Evolutionary conservation across 2,888 invertebrate genomes (phyloP).

Genomic region (Diarsia mendica): DNA sequence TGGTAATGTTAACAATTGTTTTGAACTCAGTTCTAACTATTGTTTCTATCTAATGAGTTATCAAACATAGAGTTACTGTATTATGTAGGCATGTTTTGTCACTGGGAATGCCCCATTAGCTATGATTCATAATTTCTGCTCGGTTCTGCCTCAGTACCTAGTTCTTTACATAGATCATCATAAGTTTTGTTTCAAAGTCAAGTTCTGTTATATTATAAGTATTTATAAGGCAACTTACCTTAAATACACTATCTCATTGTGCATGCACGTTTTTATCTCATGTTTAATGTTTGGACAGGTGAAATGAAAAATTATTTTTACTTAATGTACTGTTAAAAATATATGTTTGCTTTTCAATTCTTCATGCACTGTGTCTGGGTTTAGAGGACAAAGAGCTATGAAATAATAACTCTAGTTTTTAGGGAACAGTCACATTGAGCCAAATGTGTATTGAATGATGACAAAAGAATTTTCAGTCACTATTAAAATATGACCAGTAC

Average conservation of each 20-base stretch:
- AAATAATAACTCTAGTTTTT: background rate
- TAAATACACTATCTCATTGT: background rate
- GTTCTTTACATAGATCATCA: background rate
- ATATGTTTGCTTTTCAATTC: conserved; percentile 9
- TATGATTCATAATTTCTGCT: conserved; percentile 45
- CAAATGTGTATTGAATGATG: background rate
- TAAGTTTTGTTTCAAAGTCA: background rate
- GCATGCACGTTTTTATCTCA: conserved; percentile 9
- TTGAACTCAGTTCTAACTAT: background rate
- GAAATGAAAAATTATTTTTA: conserved; percentile 15
- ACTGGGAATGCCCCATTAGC: conserved; percentile 37
- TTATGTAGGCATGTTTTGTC: conserved; percentile 14
- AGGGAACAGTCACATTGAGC: too few relatives aligned
- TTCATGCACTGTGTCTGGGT: background rate
- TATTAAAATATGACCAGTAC: background rate
- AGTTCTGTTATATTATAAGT: background rate
- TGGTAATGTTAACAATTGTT: background rate
- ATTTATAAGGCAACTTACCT: background rate
- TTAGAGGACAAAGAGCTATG: background rate
- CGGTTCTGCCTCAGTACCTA: background rate
- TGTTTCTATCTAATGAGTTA: background rate
- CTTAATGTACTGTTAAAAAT: background rate
- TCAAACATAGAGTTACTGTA: conserved; percentile 14
- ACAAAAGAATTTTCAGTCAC: background rate
- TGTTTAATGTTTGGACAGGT: conserved; percentile 28